A percentile compares a stretch with the other conserved stretches of the same genome.
phyloP scores from a whole-genome alignment of 2,113 vertebrate genomes.

The Petrocephalus zakoni region DNA sequence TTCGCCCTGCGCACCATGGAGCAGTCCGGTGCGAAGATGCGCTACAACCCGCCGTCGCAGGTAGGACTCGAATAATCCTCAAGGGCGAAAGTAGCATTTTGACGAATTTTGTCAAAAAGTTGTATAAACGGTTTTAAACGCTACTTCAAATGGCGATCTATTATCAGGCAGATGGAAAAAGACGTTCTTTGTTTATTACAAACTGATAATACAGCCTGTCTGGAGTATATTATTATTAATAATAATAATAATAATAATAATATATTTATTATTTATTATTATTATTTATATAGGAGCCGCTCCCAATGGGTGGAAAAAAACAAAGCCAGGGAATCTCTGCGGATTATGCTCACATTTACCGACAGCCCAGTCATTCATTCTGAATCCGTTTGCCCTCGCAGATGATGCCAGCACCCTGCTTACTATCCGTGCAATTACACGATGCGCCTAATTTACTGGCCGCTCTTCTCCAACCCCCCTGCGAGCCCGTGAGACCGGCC shows the following conservation, averaged over 20 bases:
- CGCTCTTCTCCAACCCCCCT: neutral
- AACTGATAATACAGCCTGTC: neutral
- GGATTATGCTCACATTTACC: neutral
- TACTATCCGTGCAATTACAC: neutral
- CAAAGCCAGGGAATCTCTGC: neutral
- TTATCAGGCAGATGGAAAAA: neutral
- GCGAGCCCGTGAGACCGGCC: neutral
- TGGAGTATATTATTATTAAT: neutral
- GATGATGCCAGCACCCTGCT: neutral
- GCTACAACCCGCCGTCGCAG: conserved; percentile 51
- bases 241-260: no score
- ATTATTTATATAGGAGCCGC: neutral
- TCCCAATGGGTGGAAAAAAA: neutral
- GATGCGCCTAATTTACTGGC: neutral
- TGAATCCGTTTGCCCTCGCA: neutral
- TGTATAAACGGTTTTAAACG: neutral
- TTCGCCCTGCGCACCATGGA: conserved; percentile 45
- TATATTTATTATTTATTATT: neutral
- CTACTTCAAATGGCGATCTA: neutral
- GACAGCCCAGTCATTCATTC: neutral
- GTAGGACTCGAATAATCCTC: conserved; percentile 31
- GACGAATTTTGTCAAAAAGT: neutral
- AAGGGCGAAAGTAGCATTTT: neutral
- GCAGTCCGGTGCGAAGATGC: conserved; percentile 53
- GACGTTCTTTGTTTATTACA: neutral